Percentiles rank a stretch among this genome's conserved stretches.
These are phyloP conservation scores for Poecile montanus DNA, from an alignment of 2,797 vertebrate genomes.

Conservation along the genomic window DNA sequence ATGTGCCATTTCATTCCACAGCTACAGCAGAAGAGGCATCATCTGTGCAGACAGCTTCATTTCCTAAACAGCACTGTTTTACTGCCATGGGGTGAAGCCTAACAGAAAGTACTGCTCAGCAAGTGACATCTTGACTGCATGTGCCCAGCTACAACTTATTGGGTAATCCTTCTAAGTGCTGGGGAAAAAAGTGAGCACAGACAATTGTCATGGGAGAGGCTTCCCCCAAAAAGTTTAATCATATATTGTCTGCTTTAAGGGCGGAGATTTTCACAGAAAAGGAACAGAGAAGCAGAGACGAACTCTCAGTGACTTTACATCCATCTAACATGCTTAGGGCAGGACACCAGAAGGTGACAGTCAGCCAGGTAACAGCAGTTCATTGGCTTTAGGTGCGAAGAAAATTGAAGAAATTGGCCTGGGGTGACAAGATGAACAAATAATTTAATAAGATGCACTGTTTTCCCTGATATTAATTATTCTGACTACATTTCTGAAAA, in stretches of 20 bases:
- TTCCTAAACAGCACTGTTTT: not conserved
- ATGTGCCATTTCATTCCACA: accelerated
- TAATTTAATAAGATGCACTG: not conserved
- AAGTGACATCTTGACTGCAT: not conserved
- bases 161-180: not conserved
- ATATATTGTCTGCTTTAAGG: not conserved
- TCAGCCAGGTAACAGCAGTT: not conserved
- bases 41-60: not conserved
- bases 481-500: not conserved
- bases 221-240: accelerated
- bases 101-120: not conserved
- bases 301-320: not conserved
- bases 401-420: not conserved
- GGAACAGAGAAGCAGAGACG: not conserved
- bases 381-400: not conserved
- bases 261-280: not conserved
- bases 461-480: not conserved
- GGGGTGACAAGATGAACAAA: not conserved
- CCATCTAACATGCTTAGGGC: not conserved
- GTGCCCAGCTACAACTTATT: not conserved
- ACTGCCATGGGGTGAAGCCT: not conserved
- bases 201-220: not conserved
- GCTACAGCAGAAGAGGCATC: not conserved
- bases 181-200: not conserved
- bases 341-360: not conserved